phyloP scores from a whole-genome alignment of 2,113 vertebrate species.

The Brachyhypopomus occidentalis region DNA sequence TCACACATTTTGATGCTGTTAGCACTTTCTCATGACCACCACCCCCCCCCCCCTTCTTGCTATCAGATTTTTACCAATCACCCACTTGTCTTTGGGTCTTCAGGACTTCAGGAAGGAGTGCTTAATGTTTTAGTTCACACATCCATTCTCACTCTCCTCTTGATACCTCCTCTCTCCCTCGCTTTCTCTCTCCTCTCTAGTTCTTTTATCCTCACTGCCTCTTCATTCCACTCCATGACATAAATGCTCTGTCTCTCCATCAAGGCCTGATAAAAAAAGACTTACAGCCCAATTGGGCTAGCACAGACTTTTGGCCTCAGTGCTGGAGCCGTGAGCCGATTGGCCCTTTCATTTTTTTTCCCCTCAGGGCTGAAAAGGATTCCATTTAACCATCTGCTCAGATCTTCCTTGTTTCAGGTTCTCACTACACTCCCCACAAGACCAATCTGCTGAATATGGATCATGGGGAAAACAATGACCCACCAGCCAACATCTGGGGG shows the following conservation, averaged over 20 bases:
- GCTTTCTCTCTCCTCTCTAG: not conserved
- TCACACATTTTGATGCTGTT: constrained; percentile 1
- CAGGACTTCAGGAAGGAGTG: constrained; percentile 5
- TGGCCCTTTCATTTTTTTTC: constrained; percentile 26
- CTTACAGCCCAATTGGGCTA: constrained; percentile 50
- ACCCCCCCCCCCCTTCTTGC: not conserved
- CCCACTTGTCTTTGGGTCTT: constrained; percentile 19
- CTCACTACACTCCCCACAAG: not conserved
- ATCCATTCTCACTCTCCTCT: constrained; percentile 9
- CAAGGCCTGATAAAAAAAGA: constrained; percentile 39
- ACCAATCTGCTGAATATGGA: constrained; percentile 9
- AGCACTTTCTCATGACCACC: not conserved
- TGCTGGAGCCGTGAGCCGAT: constrained; percentile 19
- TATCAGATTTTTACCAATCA: constrained; percentile 17
- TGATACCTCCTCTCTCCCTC: constrained; percentile 6
- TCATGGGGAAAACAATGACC: constrained; percentile 21
- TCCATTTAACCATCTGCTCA: constrained; percentile 26
- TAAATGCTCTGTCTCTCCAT: constrained; percentile 25
- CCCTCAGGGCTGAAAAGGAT: constrained; percentile 28
- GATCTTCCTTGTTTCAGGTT: not conserved
- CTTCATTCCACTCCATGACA: constrained; percentile 1
- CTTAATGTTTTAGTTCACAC: constrained; percentile 40
- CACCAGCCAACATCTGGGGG: constrained; percentile 10
- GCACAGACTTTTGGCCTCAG: constrained; percentile 35
- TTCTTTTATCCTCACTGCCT: not conserved